Percentiles rank a stretch among this genome's conserved stretches.
Evolutionary conservation across 2,888 invertebrate genomes (phyloP).

Genomic region (Brachylomia viminalis): DNA sequence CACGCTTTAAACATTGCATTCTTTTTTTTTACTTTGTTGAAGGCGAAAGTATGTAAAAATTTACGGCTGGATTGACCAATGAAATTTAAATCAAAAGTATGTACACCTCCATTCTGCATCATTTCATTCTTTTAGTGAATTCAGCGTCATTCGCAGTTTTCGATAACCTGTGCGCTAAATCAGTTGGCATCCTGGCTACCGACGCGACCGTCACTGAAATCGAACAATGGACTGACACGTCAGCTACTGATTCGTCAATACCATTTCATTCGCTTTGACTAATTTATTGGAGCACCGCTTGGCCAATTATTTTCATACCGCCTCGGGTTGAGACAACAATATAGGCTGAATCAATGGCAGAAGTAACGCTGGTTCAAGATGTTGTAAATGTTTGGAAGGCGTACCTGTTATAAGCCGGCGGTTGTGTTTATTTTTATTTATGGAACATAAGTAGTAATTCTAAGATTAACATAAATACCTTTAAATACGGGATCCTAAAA

Average conservation of each 20-base stretch:
- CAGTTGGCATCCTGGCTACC: not conserved
- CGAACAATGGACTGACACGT: constrained; percentile 16
- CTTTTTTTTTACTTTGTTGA: not conserved
- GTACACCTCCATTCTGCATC: not conserved
- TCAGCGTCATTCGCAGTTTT: not conserved
- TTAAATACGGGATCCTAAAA: not conserved
- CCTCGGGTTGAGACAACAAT: not conserved
- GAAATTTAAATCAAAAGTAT: not conserved
- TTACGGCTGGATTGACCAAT: not conserved
- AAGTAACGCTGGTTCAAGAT: not conserved
- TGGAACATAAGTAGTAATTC: not conserved
- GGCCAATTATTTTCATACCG: constrained; percentile 30
- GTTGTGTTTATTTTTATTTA: not conserved
- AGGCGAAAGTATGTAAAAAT: not conserved
- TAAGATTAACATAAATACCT: not conserved
- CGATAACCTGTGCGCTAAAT: constrained; percentile 6
- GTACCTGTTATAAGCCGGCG: not conserved
- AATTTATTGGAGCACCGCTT: constrained; percentile 27
- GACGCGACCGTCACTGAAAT: constrained; percentile 20
- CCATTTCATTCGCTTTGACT: constrained; percentile 39
- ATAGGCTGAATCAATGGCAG: not conserved
- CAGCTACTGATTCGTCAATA: constrained; percentile 34
- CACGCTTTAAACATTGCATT: not conserved
- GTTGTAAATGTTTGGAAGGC: not conserved
- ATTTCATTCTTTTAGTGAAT: not conserved